phyloP scores from a whole-genome alignment of 2,888 invertebrate species.

The Phytoseiulus persimilis region DNA sequence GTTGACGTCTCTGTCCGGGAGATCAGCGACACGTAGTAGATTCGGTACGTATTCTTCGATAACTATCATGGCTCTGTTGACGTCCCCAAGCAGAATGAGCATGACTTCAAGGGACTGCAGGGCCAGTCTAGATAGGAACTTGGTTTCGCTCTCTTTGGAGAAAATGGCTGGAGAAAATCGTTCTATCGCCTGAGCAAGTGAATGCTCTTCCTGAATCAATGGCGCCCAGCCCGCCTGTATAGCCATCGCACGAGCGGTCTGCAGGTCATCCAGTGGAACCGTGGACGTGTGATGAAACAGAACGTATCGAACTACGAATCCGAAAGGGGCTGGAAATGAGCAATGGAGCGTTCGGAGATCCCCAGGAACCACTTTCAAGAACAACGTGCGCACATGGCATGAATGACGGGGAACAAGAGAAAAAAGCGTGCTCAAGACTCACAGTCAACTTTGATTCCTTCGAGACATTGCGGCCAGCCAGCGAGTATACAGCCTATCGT shows the following conservation, averaged over 20 bases:
- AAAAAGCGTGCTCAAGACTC: not conserved
- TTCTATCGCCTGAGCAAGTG: constrained; percentile 17
- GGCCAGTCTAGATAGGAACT: not conserved
- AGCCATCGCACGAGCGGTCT: constrained; percentile 7
- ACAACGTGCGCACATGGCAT: no score
- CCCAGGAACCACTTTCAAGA: no score
- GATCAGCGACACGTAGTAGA: not conserved
- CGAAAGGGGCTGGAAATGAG: constrained; percentile 14
- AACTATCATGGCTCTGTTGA: not conserved
- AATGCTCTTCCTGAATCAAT: not conserved
- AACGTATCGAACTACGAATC: constrained; percentile 28
- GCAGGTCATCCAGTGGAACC: constrained; percentile 18
- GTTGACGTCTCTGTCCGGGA: constrained; percentile 18
- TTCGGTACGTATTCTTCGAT: constrained; percentile 12
- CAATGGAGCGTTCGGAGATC: not conserved
- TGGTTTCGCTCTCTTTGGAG: not conserved
- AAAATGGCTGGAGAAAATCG: constrained; percentile 9
- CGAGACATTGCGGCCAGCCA: constrained; percentile 9
- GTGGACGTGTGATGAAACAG: constrained; percentile 24
- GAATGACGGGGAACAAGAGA: not conserved
- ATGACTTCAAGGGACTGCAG: constrained; percentile 12
- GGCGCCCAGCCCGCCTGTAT: constrained; percentile 19
- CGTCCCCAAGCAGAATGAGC: constrained; percentile 14
- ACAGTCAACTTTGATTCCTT: constrained; percentile 15
- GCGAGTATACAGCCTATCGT: constrained; percentile 8